Base-by-base conservation (phyloP, 2,888 invertebrate genomes). In the Dolomedes plantarius region DNA sequence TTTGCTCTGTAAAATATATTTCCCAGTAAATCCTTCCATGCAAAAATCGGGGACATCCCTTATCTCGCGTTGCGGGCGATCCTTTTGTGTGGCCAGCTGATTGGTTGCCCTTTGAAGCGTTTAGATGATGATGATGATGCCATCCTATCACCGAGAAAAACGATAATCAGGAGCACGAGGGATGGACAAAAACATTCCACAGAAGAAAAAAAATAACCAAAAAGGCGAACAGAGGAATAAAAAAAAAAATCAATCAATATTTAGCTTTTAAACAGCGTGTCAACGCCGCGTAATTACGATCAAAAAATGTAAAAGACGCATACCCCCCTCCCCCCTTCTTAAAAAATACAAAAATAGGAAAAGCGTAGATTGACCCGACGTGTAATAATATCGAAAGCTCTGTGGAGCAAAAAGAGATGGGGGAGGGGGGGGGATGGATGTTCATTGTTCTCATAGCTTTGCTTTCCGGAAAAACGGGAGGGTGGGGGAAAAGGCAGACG, bases 211-310 rank as follows among this genome's bases (percentile, higher is more conserved):
- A 56, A 56, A 56, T 56, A 56, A 56, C 56, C 23, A 19, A 56
- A 56, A 56, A 56, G 41, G 56, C 56, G 56, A 56, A 56, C 23
- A 23, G 16, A n/a, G 13, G n/a, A 1, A 31, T n/a, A 23, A 62
- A 62, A 78, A 69, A 19, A 13, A 71, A 36, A 7, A 16, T 31
- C 32, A 23, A 77, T 72, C 39, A 67, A 72, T 73, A 36, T 28
- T 62, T 36, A 27, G 56, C 62, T 73, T 77, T 36, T 73, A 77
- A 31, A 65, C 67, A 73, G 41, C 73, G 73, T 77, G 77, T 77
- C 77, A 85, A 81, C 46, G 31, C 56, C 29, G 36, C 68, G 74
- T 85, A 77, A 83, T 83, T 83, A 76, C 65, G 71, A 72, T 67
- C 41, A 29, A 76, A 76, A 76, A 76, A 39, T 19, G 36, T 50